Conservation (phyloP, 2,888 invertebrate genomes). For the Nysson spinosus region DNA sequence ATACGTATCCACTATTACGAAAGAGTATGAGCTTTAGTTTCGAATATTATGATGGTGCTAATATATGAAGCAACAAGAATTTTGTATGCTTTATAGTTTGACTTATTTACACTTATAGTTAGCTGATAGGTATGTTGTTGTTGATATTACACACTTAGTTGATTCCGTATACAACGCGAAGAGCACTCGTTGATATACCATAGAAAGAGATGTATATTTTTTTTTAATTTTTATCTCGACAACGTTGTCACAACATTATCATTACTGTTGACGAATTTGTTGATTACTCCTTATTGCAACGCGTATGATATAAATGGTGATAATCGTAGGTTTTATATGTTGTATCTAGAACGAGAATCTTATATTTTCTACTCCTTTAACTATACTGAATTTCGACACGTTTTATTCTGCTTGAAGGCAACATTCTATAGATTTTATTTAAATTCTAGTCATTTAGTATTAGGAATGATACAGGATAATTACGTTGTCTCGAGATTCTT, state of each 20-base stretch:
- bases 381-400: constrained; percentile 29
- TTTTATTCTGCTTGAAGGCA: constrained; percentile 27
- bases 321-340: constrained; percentile 51
- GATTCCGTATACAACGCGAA: constrained; percentile 35
- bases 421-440: no score
- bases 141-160: constrained; percentile 46
- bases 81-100: constrained; percentile 51
- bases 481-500: neutral
- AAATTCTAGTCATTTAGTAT: no score
- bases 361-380: constrained; percentile 47
- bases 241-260: constrained; percentile 41
- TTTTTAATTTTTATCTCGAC: constrained; percentile 42
- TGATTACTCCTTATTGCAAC: constrained; percentile 40
- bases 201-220: constrained; percentile 34
- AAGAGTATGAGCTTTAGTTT: constrained; percentile 43
- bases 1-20: constrained; percentile 30
- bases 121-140: constrained; percentile 43
- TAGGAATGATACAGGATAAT: no score
- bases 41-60: constrained; percentile 55
- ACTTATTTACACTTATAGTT: constrained; percentile 44
- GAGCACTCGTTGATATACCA: constrained; percentile 31
- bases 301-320: constrained; percentile 42
- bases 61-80: constrained; percentile 25
- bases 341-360: constrained; percentile 46
- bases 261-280: constrained; percentile 50